These are phyloP conservation scores for Maniola hyperantus DNA, from an alignment of 2,888 invertebrate species.

Conservation along the genomic window DNA sequence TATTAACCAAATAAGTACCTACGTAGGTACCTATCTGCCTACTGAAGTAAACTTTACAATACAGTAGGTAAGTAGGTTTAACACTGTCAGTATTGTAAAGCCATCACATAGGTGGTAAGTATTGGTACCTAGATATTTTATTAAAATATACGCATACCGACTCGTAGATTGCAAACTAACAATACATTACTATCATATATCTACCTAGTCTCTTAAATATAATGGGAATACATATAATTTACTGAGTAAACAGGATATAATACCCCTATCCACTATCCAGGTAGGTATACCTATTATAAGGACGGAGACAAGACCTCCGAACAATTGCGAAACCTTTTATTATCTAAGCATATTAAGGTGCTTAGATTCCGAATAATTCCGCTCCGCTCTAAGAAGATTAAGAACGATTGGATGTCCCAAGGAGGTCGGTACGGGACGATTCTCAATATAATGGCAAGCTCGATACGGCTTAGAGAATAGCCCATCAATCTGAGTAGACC, in stretches of 20 bases:
- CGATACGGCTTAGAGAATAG: constrained; percentile 64
- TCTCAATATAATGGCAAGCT: constrained; percentile 61
- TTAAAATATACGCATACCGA: neutral
- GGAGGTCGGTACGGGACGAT: constrained; percentile 65
- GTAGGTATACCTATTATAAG: constrained; percentile 16
- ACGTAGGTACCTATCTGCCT: too few relatives aligned
- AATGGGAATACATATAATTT: neutral
- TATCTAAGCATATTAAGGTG: constrained; percentile 76
- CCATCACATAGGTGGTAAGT: too few relatives aligned
- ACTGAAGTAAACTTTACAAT: too few relatives aligned
- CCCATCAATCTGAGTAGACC: constrained; percentile 64
- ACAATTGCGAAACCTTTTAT: constrained; percentile 73
- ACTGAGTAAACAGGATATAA: neutral
- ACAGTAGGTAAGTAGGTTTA: too few relatives aligned
- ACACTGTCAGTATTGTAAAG: too few relatives aligned
- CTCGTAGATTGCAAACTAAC: neutral
- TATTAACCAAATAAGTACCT: too few relatives aligned
- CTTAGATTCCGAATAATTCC: constrained; percentile 76
- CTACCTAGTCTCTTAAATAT: neutral
- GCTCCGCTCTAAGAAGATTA: constrained; percentile 78
- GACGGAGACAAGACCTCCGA: constrained; percentile 34
- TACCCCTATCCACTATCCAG: neutral
- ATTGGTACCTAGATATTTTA: too few relatives aligned
- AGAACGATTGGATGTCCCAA: constrained; percentile 78
- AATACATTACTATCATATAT: too few relatives aligned